Percentiles rank a stretch among this genome's conserved stretches.
Conservation (phyloP, 2,888 invertebrate genomes). For the Pandemis cinnamomeana region DNA sequence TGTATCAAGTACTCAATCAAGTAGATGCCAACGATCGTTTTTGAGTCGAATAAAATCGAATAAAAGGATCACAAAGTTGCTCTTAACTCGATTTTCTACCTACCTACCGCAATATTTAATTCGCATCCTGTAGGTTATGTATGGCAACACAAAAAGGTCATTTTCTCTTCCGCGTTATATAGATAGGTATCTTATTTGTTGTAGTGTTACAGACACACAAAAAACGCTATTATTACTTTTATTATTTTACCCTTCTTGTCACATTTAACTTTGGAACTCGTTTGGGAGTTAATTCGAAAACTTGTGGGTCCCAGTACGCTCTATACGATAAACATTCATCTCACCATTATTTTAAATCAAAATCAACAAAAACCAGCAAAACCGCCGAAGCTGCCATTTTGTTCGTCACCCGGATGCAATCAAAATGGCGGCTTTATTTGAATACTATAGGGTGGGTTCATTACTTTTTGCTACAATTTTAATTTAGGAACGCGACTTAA, state of each 20-base stretch:
- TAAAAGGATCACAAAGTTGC: too few species aligned
- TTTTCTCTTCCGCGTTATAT: constrained; percentile 54
- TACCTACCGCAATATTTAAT: too few species aligned
- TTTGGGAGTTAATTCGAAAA: constrained; percentile 55
- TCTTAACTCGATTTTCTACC: too few species aligned
- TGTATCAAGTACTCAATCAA: background rate
- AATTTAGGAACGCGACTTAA: constrained; percentile 46
- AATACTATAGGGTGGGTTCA: constrained; percentile 46
- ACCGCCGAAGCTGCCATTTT: constrained; percentile 53
- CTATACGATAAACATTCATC: constrained; percentile 53
- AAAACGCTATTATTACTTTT: constrained; percentile 52
- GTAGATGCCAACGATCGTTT: background rate
- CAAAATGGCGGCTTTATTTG: constrained; percentile 42
- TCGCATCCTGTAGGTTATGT: background rate
- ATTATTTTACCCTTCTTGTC: constrained; percentile 45
- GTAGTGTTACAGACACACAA: constrained; percentile 73
- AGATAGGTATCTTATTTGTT: constrained; percentile 60
- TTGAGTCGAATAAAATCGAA: too few species aligned
- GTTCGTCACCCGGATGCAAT: constrained; percentile 35
- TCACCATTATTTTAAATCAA: constrained; percentile 29
- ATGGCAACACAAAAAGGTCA: constrained; percentile 50
- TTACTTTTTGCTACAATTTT: constrained; percentile 46
- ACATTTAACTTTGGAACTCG: constrained; percentile 50
- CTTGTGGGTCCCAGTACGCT: constrained; percentile 69
- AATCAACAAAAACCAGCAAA: constrained; percentile 31